Conservation (phyloP, 2,113 vertebrate species). For the Vidua chalybeata region DNA sequence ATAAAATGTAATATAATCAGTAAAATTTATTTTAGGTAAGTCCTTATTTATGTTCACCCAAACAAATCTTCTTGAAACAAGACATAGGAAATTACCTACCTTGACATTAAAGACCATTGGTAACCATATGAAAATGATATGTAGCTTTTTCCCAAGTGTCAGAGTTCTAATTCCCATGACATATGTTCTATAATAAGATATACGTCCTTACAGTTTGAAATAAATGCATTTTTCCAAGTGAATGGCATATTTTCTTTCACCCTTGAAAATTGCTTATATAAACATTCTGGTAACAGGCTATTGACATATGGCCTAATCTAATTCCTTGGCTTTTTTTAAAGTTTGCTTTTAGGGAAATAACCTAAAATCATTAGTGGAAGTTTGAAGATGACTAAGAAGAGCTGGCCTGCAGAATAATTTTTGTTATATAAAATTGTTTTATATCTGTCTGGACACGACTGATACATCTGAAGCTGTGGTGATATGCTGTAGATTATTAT, state of each 20-base stretch:
- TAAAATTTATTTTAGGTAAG: background rate
- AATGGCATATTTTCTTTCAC: conserved; percentile 50
- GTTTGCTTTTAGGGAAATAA: conserved; percentile 6
- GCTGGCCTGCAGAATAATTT: background rate
- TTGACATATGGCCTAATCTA: conserved; percentile 21
- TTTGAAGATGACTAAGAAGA: background rate
- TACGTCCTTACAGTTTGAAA: conserved; percentile 5
- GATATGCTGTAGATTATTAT: background rate
- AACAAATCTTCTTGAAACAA: background rate
- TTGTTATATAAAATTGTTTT: background rate
- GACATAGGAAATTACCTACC: background rate
- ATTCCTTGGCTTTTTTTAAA: background rate
- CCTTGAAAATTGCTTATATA: conserved; percentile 24
- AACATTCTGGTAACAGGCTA: conserved; percentile 44
- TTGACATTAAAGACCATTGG: background rate
- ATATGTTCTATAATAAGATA: conserved; percentile 44
- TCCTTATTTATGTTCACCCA: background rate
- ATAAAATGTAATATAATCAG: background rate
- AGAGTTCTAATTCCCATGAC: background rate
- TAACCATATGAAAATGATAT: background rate
- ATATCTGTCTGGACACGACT: background rate
- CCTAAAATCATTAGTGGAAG: background rate
- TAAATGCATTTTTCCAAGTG: background rate
- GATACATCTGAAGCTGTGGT: background rate
- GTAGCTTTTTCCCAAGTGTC: background rate